Conservation (phyloP, 1,140 invertebrate species). For the Bombyx mandarina region DNA sequence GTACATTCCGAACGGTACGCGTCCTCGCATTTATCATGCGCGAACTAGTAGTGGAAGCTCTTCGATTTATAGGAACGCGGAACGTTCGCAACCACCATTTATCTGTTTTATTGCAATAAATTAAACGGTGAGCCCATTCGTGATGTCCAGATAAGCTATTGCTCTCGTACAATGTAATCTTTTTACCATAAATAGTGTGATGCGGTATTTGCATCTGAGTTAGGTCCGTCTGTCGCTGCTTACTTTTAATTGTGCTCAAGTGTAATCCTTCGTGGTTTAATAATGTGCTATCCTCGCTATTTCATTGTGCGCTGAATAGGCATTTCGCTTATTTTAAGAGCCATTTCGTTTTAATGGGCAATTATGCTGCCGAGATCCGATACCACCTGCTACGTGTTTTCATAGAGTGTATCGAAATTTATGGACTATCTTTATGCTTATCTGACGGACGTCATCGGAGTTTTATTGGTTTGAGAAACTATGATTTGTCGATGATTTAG, state of each 20-base stretch:
- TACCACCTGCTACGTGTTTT: conserved; percentile 3
- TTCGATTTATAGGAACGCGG: conserved; percentile 47
- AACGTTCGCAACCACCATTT: conserved; percentile 49
- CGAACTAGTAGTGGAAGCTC: conserved; percentile 15
- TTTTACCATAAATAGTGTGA: conserved; percentile 60
- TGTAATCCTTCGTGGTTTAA: conserved; percentile 34
- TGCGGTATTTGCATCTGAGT: conserved; percentile 58
- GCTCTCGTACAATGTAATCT: conserved; percentile 62
- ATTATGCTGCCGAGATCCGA: conserved; percentile 27
- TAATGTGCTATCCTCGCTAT: conserved; percentile 57
- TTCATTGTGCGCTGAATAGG: conserved; percentile 57
- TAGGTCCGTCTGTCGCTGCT: conserved; percentile 31
- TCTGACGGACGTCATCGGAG: not conserved
- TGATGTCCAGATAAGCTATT: conserved; percentile 60
- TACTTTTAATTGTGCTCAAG: conserved; percentile 48
- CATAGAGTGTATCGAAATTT: conserved; percentile 1
- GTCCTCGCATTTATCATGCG: conserved; percentile 29
- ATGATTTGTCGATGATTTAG: no score
- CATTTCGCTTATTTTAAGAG: conserved; percentile 38
- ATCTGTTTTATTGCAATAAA: conserved; percentile 68
- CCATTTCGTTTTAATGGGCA: conserved; percentile 50
- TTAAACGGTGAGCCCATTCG: conserved; percentile 54
- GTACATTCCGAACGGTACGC: conserved; percentile 21
- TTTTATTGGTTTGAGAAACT: no score
- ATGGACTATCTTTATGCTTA: conserved; percentile 1